Base-by-base conservation (phyloP, 2,113 vertebrate genomes). In the Oriolus oriolus region DNA sequence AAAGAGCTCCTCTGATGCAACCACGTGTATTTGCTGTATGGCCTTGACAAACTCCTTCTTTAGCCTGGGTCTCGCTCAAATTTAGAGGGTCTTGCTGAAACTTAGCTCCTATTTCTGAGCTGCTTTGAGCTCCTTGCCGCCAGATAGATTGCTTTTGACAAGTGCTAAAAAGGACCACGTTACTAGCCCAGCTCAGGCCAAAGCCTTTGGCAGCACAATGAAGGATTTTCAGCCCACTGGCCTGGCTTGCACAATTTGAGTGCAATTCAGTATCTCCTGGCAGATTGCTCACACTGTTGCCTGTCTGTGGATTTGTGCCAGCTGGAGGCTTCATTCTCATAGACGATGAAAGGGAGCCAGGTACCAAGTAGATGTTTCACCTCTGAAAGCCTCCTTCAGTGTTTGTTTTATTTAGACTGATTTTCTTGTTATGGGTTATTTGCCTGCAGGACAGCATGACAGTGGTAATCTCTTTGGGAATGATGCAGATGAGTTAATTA, bases 241-340 rank as follows among this genome's bases (percentile, higher is more conserved):
- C 49, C 92, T 92, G 83, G 68, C 54, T 89, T 41, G 10, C 68
- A 61, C 11, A 13, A 45, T 70, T 74, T 30, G 21, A 78, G 47
- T 63, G 42, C 39, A 95, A 68, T 84, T 90, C 76, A 70, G 60
- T 64, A 74, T 84, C 64, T 84, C 80, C 86, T 95, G 96, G 80
- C 80, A 90, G 76, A 42, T 68, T 4, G 18, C 56, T 90, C 42
- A 37, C 54, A 9, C 54, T 77, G 35, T 47, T 95, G 73, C 64
- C 79, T 97, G 71, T 52, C 35, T 63, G 8, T 31, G 41, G 53
- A 8, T 77, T 86, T 81, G 76, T 69, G 71, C 69, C 80, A 96
- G 50, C 59, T 18, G 21, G 59, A 90, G 15, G 59, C 27, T 83
- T 47, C 39, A 6, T 22, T 93, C 31, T 69, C 78, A 47, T 11